A percentile compares a stretch with the other conserved stretches of the same genome.
These are phyloP conservation scores for Paedocypris sp. DNA, from an alignment of 2,113 vertebrate species.

Conservation along the genomic window DNA sequence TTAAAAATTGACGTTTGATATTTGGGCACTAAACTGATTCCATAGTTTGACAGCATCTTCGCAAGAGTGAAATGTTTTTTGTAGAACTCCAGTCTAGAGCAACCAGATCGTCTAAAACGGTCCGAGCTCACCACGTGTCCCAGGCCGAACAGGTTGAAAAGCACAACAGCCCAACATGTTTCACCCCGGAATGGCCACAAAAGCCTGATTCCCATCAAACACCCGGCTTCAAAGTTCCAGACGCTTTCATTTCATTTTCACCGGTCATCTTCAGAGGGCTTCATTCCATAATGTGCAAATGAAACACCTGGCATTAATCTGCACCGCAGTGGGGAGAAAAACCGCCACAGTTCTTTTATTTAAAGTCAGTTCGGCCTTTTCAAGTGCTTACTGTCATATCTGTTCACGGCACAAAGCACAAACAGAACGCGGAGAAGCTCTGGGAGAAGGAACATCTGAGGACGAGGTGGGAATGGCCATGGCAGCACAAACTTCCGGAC, in stretches of 20 bases:
- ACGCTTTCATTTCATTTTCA: not conserved
- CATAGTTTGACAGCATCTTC: too few relatives aligned
- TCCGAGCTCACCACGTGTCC: not conserved
- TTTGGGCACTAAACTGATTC: too few relatives aligned
- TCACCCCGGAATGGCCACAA: too few relatives aligned
- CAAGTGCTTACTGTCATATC: not conserved
- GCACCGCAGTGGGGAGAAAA: constrained; percentile 3
- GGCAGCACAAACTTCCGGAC: constrained; percentile 38
- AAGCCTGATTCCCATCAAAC: not conserved
- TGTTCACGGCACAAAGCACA: constrained; percentile 5
- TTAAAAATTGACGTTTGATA: too few relatives aligned
- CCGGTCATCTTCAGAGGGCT: not conserved
- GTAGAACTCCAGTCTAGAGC: too few relatives aligned
- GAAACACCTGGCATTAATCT: constrained; percentile 16
- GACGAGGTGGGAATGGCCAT: not conserved
- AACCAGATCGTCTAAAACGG: too few relatives aligned
- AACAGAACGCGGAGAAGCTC: constrained; percentile 2
- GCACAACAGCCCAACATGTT: too few relatives aligned
- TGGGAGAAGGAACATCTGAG: constrained; percentile 12
- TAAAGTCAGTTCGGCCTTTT: not conserved
- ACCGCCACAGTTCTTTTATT: not conserved
- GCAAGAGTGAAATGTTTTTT: too few relatives aligned
- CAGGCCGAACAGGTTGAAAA: too few relatives aligned
- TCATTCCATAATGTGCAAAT: not conserved
- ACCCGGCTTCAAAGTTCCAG: not conserved